These are phyloP conservation scores for Odocoileus hemionus DNA, from an alignment of 2,113 vertebrate genomes.

Conservation along the genomic window DNA sequence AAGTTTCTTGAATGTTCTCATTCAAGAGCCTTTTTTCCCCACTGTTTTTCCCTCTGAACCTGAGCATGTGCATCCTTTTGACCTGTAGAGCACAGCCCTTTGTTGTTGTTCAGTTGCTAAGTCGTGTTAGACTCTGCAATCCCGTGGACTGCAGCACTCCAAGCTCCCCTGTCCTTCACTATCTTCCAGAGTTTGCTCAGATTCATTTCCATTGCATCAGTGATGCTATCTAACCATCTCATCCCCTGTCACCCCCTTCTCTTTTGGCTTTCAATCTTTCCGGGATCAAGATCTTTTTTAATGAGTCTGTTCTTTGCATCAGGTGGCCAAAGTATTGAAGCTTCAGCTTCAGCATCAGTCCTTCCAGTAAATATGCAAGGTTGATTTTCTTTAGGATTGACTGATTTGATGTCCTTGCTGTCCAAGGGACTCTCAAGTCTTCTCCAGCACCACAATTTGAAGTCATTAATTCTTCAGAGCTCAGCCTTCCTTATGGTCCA, in stretches of 20 bases:
- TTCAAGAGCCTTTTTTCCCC: background rate
- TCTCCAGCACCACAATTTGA: background rate
- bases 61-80: accelerated
- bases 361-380: background rate
- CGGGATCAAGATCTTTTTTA: background rate
- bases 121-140: background rate
- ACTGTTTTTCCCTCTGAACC: background rate
- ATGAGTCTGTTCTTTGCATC: background rate
- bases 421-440: background rate
- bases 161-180: background rate
- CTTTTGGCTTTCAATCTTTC: background rate
- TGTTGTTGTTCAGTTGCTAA: background rate
- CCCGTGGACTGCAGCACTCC: background rate
- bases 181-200: background rate
- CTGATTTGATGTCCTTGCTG: background rate
- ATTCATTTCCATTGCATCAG: background rate
- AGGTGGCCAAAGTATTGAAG: background rate
- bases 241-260: background rate
- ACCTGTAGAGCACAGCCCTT: background rate
- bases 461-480: background rate
- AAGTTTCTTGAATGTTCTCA: background rate
- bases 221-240: background rate
- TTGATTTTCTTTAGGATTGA: background rate
- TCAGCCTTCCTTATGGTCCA: background rate
- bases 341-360: background rate